phyloP scores from a whole-genome alignment of 2,113 vertebrate genomes.

The Microcebus griseorufus region DNA sequence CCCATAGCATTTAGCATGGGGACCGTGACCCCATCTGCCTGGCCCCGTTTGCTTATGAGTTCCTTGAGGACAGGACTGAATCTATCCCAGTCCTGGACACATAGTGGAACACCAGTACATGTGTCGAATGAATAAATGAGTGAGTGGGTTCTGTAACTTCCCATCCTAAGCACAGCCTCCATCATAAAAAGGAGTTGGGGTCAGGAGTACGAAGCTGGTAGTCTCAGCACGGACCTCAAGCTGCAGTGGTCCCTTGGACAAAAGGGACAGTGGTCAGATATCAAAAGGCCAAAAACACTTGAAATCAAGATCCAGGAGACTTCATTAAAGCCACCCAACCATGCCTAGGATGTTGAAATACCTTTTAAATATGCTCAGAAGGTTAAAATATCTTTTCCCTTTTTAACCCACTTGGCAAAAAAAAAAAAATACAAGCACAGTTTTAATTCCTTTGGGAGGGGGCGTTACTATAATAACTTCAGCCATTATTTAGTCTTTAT shows the following conservation, averaged over 20 bases:
- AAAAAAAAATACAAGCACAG: background rate
- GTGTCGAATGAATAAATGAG: background rate
- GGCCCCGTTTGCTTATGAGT: background rate
- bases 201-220: background rate
- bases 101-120: background rate
- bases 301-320: background rate
- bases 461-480: constrained; percentile 56
- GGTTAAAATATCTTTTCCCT: constrained; percentile 40
- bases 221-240: background rate
- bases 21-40: background rate
- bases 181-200: background rate
- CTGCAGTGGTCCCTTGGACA: background rate
- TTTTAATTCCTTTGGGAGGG: constrained; percentile 38
- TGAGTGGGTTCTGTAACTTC: background rate
- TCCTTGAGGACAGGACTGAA: background rate
- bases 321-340: constrained; percentile 17
- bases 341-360: background rate
- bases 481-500: constrained; percentile 74
- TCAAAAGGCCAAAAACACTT: background rate
- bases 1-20: background rate
- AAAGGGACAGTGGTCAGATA: background rate
- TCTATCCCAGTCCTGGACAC: background rate
- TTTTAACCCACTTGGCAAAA: constrained; percentile 21
- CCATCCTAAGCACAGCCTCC: background rate
- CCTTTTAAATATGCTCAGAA: background rate